Percentiles rank a stretch among this genome's conserved stretches.
phyloP scores from a whole-genome alignment of 2,888 invertebrate genomes.

The Lagria hirta region DNA sequence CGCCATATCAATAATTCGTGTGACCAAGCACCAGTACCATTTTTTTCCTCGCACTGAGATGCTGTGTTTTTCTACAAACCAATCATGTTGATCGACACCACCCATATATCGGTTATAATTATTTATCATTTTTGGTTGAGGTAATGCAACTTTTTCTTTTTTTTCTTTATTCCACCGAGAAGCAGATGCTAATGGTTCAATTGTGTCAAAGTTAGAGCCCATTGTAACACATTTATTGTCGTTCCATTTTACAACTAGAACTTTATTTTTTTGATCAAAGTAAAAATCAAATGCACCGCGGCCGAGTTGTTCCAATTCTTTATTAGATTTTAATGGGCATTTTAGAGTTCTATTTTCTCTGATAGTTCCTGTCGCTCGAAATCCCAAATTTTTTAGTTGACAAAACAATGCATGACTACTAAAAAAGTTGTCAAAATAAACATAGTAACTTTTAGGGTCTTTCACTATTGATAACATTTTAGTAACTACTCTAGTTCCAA shows the following conservation, averaged over 20 bases:
- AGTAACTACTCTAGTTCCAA: slow-evolving; percentile 25
- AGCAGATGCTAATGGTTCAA: no score
- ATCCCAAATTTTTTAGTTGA: slow-evolving; percentile 18
- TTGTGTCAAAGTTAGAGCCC: no score
- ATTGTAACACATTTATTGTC: no score
- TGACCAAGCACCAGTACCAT: slow-evolving; percentile 33
- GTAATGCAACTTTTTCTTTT: slow-evolving; percentile 6
- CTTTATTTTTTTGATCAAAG: no score
- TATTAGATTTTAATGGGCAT: no score
- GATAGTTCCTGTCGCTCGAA: slow-evolving; percentile 10
- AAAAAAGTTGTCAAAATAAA: slow-evolving; percentile 28
- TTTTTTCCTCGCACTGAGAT: slow-evolving; percentile 30
- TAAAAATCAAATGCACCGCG: no score
- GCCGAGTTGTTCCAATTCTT: no score
- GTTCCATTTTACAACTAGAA: no score
- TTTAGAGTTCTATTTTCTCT: slow-evolving; percentile 11
- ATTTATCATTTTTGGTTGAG: slow-evolving; percentile 21
- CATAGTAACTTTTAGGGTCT: slow-evolving; percentile 20
- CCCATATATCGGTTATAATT: slow-evolving; percentile 28
- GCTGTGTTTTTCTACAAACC: slow-evolving; percentile 29
- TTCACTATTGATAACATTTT: slow-evolving; percentile 24
- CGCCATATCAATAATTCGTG: slow-evolving; percentile 29
- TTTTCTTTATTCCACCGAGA: no score
- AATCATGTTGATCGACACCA: slow-evolving; percentile 32
- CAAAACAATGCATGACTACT: slow-evolving; percentile 17